Conservation (phyloP, 2,113 vertebrate species). For the Dissostichus mawsoni region DNA sequence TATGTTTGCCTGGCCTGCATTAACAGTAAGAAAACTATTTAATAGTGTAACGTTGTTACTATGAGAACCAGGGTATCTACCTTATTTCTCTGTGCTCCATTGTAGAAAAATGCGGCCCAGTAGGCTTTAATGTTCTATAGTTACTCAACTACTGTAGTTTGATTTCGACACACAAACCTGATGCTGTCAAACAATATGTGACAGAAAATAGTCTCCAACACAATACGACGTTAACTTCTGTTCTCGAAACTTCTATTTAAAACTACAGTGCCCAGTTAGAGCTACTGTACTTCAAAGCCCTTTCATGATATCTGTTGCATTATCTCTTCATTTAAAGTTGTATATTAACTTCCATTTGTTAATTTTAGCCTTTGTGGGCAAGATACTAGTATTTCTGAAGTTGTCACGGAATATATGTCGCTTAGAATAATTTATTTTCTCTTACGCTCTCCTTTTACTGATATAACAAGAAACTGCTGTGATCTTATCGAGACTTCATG, state of each 20-base stretch:
- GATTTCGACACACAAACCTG: neutral
- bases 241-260: neutral
- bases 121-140: neutral
- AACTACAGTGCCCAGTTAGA: neutral
- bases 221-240: neutral
- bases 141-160: neutral
- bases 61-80: too few relatives aligned
- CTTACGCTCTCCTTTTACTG: neutral
- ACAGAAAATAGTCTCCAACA: neutral
- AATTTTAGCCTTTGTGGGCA: neutral
- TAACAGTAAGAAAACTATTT: too few relatives aligned
- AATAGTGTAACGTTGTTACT: too few relatives aligned
- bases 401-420: neutral
- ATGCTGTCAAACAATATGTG: neutral
- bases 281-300: too few relatives aligned
- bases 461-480: slow-evolving; percentile 15
- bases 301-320: neutral
- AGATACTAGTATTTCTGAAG: neutral
- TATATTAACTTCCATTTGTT: neutral
- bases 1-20: too few relatives aligned
- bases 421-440: slow-evolving; percentile 1
- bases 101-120: neutral
- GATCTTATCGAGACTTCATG: slow-evolving; percentile 16
- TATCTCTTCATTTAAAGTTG: neutral
- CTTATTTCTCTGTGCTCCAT: too few relatives aligned